Evolutionary conservation across 2,113 vertebrate genomes (phyloP), one percentile per base, ranked within the genome.

Genomic region (Chaenocephalus aceratus): DNA sequence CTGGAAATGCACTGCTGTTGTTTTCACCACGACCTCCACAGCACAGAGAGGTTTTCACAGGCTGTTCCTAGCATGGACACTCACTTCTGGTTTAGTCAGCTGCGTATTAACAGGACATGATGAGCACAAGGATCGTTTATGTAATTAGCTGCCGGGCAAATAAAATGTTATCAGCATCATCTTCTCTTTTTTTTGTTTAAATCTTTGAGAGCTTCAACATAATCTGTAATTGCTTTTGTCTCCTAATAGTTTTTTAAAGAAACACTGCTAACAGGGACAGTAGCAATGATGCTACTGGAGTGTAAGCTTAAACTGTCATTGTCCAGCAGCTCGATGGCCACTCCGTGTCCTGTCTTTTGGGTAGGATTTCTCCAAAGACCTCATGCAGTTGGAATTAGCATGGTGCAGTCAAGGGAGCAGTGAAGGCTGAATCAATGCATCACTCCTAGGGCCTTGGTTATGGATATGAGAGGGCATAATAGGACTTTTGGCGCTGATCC

Each of bases 401-500:
- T 91, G 87, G 81, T 63, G 86, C 72, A 91, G 91, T 89, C 92
- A 90, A 69, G 91, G 93, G 94, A 95, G 72, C 44, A 69, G 78
- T 94, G 92, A 93, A 94, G 94, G 94, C 91, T 91, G 89, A 92
- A 94, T 94, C 94, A 84, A 94, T 96, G 91, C 90, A 95, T 95
- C 94, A 95, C 85, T 91, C 83, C 76, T 46, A 93, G 93, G 92
- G 87, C 91, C 93, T 90, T 83, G 90, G 86, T 75, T 91, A 89
- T 87, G 91, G 85, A 89, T 86, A 89, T 87, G 87, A 91, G 85
- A 88, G 84, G 89, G 79, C 85, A 93, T 91, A 80, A 92, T 92
- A 88, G 87, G 83, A 86, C 81, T 84, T 83, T 80, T 88, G 83
- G 77, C 87, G 90, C 82, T 52, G 85, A 81, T 83, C 77, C 87